Evolutionary conservation across 2,888 invertebrate genomes (phyloP).

Genomic region (Drosophila paramelanica): DNA sequence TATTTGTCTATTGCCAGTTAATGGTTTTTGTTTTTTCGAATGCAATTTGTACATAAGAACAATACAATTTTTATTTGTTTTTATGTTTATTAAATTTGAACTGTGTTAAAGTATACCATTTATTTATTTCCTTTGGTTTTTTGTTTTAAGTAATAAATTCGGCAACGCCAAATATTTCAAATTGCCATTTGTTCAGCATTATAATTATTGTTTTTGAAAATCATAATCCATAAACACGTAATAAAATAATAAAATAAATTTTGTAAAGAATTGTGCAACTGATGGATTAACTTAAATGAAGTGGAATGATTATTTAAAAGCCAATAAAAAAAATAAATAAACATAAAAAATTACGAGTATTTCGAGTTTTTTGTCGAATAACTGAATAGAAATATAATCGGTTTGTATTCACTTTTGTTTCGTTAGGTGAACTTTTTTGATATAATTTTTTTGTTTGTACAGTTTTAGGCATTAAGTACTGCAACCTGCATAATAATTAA

Average conservation of each 20-base stretch:
- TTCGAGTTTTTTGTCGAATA: background rate
- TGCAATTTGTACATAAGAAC: slow-evolving; percentile 8
- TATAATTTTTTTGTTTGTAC: background rate
- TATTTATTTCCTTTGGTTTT: too few species aligned
- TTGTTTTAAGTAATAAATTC: background rate
- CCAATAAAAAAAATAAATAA: too few species aligned
- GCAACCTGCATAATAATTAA: slow-evolving; percentile 5
- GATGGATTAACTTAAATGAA: background rate
- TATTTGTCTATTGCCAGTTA: slow-evolving; percentile 7
- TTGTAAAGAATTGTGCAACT: background rate
- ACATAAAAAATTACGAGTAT: too few species aligned
- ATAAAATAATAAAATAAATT: background rate
- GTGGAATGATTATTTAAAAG: too few species aligned
- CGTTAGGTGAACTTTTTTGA: background rate
- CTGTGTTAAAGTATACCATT: slow-evolving; percentile 10
- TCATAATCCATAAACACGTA: background rate
- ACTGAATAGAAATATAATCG: background rate
- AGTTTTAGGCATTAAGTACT: slow-evolving; percentile 13
- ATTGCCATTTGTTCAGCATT: background rate
- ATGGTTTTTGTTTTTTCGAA: background rate
- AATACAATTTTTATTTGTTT: slow-evolving; percentile 9
- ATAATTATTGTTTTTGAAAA: background rate
- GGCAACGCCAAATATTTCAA: too few species aligned
- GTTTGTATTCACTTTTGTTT: background rate
- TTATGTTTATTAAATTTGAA: slow-evolving; percentile 15